Evolutionary conservation across 2,797 vertebrate species (phyloP), one percentile per base, ranked within the genome.

Genomic region (Fundulus diaphanus): DNA sequence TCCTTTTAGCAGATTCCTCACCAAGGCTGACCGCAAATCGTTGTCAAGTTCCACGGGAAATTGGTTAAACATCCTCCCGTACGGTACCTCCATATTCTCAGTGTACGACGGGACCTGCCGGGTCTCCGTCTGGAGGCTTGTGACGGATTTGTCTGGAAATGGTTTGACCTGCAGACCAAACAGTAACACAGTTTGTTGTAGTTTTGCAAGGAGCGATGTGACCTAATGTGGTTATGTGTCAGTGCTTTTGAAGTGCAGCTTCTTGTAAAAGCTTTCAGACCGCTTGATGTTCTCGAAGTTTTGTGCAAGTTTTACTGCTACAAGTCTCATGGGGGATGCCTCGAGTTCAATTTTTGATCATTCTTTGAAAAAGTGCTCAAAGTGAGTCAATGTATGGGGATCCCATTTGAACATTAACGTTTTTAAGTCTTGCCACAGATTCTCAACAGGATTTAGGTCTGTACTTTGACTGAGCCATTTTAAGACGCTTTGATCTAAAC

Each of bases 11-110:
- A 22, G 71, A 49, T 70, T 46, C 68, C 85, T 82, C 66, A 76
- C 74, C 82, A 82, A 74, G 79, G 33, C n/a, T 24, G 71, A 73
- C 77, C 74, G 77, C 81, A 83, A 73, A 71, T 80, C 54, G 54
- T 78, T 2, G 16, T 20, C 75, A 68, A 67, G 65, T 74, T 79
- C 54, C 74, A 88, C 80, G 89, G 85, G 65, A 54, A 72, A 71
- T 70, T 78, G 74, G 77, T 77, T 88, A 83, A 90, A 78, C 86
- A 89, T 89, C 89, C 76, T 29, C 2, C 20, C 13, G 66, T 1
- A n/a, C n/a, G n/a, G n/a, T n/a, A 29, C 68, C 78, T 87, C 82
- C 75, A 88, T 86, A 88, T 87, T 82, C 71, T 27, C 31, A 33
- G 54, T 84, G 78, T 89, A 87, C 81, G 70, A 87, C 74, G 4